Evolutionary conservation across 2,888 invertebrate species (phyloP), one percentile per base, ranked within the genome.

Genomic region (Geotrupes spiniger): DNA sequence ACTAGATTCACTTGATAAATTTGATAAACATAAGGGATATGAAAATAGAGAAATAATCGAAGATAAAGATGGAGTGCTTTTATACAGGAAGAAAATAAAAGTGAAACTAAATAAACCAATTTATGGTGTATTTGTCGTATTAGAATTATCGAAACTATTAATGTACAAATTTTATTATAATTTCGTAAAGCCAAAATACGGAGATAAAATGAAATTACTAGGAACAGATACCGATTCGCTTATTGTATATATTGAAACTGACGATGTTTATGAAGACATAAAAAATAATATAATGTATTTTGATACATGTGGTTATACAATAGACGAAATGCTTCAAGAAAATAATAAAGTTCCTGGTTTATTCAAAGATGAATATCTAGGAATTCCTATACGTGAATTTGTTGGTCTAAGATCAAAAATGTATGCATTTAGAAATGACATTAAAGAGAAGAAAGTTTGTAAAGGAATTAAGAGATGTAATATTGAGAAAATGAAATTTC

Each of bases 111-210:
- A 70, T 56, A 70, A 69, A 60, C 71, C 71, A 1, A 64, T 74
- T 16, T 72, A 71, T 49, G 53, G 66, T 1, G 72, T 71, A 9
- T 63, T 71, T 47, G 27, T 52, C 8, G 63, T 73, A 42, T 54
- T 74, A 33, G 73, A 74, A 41, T 21, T 74, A 21, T 68, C 63
- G 0, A 75, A 75, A 61, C 46, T 50, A 1, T 52, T 65, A 12
- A 66, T 74, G 60, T 73, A 72, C 49, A 63, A 70, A 29, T 71
- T 70, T 49, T 61, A 63, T 51, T 71, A 70, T 47, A 59, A 64
- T 46, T 64, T 57, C 29, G 56, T 70, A 15, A 65, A 60, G 46
- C 25, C 21, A 21, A 60, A 57, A 49, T 67, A 64, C 53, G 54
- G 51, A 9, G 43, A 58, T 21, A 57, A 59, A 6, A 52, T 51